Base-by-base conservation (phyloP, 2,797 vertebrate genomes). In the Xyrichtys novacula region DNA sequence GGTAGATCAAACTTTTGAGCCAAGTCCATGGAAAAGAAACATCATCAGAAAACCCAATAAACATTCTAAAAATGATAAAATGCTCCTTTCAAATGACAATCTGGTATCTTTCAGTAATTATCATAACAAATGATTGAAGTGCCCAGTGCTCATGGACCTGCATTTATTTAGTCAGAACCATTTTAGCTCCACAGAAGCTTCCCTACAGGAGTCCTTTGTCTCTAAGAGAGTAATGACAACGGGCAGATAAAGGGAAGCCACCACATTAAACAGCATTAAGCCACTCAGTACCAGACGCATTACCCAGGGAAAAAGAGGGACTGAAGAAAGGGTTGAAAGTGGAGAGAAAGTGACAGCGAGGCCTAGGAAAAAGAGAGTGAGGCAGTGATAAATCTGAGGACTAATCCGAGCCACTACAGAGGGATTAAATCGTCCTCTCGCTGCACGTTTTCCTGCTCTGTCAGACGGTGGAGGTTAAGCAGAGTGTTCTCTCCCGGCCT, bases 401-500 rank as follows among this genome's bases (percentile, higher is more conserved):
- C 83, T 93, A 93, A 94, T 93, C 92, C 88, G 3, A 71, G 84
- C 78, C 76, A 87, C 90, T 90, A 88, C 83, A 80, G 82, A 86
- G 69, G 89, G 89, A 92, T 93, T 94, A 91, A 87, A 85, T 87
- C 79, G 71, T 90, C 80, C 78, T 81, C 76, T 62, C 4, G 42
- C 74, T 57, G 68, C 80, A 54, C 52, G 55, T 73, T 65, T 17
- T 53, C 66, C 70, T 39, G 81, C 76, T 86, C 82, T 49, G 58
- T 72, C 84, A 71, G 71, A 81, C 56, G 56, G 61, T 76, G 25
- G 87, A 88, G 90, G 93, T 93, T 90, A 93, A 92, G 84, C 78
- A 80, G 83, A 74, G 71, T 43, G 14, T 60, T 78, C 68, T 81
- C 65, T 74, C 50, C 28, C 32, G 43, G 49, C 66, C 59, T 4